Evolutionary conservation across 2,113 vertebrate genomes (phyloP).

Genomic region (Nycticebus coucang): DNA sequence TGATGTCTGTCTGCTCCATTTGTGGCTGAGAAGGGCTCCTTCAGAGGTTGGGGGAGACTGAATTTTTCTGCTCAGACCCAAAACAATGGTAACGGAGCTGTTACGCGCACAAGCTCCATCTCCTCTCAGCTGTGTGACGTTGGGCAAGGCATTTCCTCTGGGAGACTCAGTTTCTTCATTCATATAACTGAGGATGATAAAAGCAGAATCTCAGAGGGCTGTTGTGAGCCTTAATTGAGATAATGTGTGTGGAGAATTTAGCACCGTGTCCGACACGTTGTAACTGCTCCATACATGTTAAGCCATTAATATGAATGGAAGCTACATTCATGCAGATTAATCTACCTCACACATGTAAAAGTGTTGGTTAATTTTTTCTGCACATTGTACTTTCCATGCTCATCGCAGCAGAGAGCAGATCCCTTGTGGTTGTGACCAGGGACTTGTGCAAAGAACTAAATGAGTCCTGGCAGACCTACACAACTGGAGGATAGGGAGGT

Average conservation of each 20-base stretch:
- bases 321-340: not conserved
- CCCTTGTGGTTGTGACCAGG: not conserved
- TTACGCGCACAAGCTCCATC: not conserved
- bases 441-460: not conserved
- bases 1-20: not conserved
- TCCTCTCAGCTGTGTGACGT: not conserved
- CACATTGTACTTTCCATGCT: not conserved
- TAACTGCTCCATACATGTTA: not conserved
- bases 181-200: not conserved
- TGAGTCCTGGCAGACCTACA: not conserved
- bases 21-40: not conserved
- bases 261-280: not conserved
- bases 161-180: conserved; percentile 2
- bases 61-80: not conserved
- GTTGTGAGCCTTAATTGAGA: not conserved
- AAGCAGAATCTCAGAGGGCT: not conserved
- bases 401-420: not conserved
- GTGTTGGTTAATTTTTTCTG: not conserved
- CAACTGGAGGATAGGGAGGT: not conserved
- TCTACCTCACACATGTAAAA: not conserved
- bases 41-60: not conserved
- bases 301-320: not conserved
- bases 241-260: not conserved
- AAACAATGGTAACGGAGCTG: not conserved
- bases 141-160: not conserved